Evolutionary conservation across 2,113 vertebrate species (phyloP).

Genomic region (Prionailurus bengalensis): DNA sequence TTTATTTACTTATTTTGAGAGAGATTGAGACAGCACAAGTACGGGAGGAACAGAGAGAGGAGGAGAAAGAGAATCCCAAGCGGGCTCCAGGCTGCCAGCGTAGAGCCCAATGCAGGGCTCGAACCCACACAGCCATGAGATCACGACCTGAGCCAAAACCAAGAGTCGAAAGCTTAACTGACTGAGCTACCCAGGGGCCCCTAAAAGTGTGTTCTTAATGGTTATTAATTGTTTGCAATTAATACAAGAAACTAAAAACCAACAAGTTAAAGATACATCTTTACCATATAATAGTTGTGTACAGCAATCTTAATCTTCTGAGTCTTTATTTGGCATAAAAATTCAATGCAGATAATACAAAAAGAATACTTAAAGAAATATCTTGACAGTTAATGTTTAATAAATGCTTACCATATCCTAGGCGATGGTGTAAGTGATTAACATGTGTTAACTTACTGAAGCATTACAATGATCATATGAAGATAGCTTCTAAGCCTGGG

Average conservation of each 20-base stretch:
- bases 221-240: not conserved
- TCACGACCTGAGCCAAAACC: too few relatives aligned
- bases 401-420: not conserved
- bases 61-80: too few relatives aligned
- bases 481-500: not conserved
- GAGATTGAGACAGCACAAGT: too few relatives aligned
- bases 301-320: not conserved
- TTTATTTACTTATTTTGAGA: too few relatives aligned
- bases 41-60: too few relatives aligned
- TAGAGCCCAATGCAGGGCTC: too few relatives aligned
- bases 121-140: too few relatives aligned
- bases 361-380: not conserved
- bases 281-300: not conserved
- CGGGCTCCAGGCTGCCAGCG: too few relatives aligned
- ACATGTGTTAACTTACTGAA: not conserved
- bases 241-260: conserved; percentile 25
- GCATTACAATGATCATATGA: not conserved
- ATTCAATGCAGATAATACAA: not conserved
- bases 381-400: not conserved
- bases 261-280: not conserved
- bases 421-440: not conserved
- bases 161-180: too few relatives aligned
- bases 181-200: too few relatives aligned
- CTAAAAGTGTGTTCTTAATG: not conserved
- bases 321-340: not conserved